Evolutionary conservation across 2,113 vertebrate species (phyloP).

Genomic region (Triplophysa dalaica): DNA sequence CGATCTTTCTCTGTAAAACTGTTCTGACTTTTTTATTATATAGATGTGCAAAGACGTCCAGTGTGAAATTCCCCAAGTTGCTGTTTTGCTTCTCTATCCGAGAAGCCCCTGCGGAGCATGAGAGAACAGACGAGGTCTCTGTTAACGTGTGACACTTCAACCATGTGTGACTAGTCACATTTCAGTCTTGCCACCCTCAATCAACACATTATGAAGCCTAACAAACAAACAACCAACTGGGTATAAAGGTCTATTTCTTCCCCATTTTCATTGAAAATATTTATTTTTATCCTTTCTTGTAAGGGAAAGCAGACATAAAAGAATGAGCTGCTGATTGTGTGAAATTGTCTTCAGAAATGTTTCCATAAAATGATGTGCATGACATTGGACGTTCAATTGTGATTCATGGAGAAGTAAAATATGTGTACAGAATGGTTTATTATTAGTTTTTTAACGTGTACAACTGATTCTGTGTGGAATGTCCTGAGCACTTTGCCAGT

Average conservation of each 20-base stretch:
- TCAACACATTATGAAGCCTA: slow-evolving; percentile 20
- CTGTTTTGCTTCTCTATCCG: not conserved
- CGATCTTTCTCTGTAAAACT: not conserved
- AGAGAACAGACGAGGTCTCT: slow-evolving; percentile 28
- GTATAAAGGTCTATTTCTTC: not conserved
- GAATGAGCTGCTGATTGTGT: not conserved
- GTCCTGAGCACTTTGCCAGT: not conserved
- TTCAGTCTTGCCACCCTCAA: slow-evolving; percentile 32
- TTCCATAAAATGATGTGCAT: too few relatives aligned
- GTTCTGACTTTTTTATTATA: slow-evolving; percentile 5
- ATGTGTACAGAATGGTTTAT: not conserved
- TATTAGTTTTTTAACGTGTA: not conserved
- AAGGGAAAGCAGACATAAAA: not conserved
- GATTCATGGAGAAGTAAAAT: not conserved
- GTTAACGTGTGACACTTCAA: slow-evolving; percentile 45
- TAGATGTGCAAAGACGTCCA: slow-evolving; percentile 2
- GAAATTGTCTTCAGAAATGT: not conserved
- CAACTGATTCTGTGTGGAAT: not conserved
- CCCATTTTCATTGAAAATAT: not conserved
- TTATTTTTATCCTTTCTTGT: not conserved
- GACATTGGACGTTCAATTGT: not conserved
- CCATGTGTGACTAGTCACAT: slow-evolving; percentile 45
- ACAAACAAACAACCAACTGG: slow-evolving; percentile 13
- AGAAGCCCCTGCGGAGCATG: not conserved
- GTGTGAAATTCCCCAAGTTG: slow-evolving; percentile 8